A percentile compares a stretch with the other conserved stretches of the same genome.
Evolutionary conservation across 2,797 vertebrate species (phyloP).

Genomic region (Schizopygopsis malacanthus): DNA sequence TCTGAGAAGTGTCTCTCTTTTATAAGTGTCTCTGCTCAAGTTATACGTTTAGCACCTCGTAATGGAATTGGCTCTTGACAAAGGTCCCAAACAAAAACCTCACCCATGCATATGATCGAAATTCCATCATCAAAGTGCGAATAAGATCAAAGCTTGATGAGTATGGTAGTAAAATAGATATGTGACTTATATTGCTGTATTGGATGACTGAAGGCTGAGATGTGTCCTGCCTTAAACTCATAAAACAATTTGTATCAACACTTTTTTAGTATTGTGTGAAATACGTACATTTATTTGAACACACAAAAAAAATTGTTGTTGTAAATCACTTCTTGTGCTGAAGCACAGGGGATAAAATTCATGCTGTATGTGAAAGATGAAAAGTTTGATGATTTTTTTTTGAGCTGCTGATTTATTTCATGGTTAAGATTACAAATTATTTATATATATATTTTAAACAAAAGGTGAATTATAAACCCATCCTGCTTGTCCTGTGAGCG

Average conservation of each 20-base stretch:
- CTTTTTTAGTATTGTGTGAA: not conserved
- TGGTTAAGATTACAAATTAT: conserved; percentile 31
- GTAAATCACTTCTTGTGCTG: not conserved
- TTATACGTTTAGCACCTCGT: conserved; percentile 40
- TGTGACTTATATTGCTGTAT: conserved; percentile 9
- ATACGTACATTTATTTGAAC: not conserved
- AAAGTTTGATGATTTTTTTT: conserved; percentile 31
- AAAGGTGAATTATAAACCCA: conserved; percentile 46
- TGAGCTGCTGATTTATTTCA: conserved; percentile 33
- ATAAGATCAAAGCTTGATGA: conserved; percentile 56
- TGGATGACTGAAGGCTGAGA: not conserved
- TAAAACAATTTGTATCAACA: not conserved
- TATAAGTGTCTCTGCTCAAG: conserved; percentile 22
- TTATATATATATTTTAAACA: conserved; percentile 24
- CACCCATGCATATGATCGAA: conserved; percentile 48
- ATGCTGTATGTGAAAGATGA: conserved; percentile 20
- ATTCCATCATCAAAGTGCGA: conserved; percentile 50
- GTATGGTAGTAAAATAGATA: conserved; percentile 19
- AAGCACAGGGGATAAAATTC: not conserved
- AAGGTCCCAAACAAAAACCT: conserved; percentile 41
- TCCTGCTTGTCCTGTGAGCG: conserved; percentile 44
- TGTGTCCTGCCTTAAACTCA: not conserved
- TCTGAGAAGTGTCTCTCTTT: conserved; percentile 43
- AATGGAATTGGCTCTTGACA: conserved; percentile 54
- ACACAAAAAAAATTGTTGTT: not conserved